Percentiles rank a stretch among this genome's conserved stretches.
These are phyloP conservation scores for Nibea coibor DNA, from an alignment of 2,113 vertebrate genomes.

Conservation along the genomic window DNA sequence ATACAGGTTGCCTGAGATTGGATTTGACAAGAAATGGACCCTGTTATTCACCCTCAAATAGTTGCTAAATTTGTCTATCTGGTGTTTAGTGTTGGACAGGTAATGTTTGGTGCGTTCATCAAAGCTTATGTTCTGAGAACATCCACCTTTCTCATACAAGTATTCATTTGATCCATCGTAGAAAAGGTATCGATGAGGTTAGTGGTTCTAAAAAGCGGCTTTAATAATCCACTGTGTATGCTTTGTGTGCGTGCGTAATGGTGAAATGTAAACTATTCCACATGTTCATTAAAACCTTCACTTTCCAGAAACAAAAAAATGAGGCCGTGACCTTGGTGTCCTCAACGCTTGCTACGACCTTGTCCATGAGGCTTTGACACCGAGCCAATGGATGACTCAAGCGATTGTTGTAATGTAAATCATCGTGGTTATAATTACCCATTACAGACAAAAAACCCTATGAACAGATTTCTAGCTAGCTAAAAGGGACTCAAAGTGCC, in stretches of 20 bases:
- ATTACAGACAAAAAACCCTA: not conserved
- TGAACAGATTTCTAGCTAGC: not conserved
- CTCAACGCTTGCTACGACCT: not conserved
- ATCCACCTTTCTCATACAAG: not conserved
- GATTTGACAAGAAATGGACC: no score
- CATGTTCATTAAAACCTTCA: not conserved
- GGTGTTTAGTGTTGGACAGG: not conserved
- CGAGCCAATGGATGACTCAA: constrained; percentile 3
- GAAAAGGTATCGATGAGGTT: not conserved
- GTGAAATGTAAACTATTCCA: constrained; percentile 7
- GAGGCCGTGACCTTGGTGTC: constrained; percentile 2
- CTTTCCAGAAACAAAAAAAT: constrained; percentile 2
- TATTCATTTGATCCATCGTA: not conserved
- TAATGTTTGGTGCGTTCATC: not conserved
- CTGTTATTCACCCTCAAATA: not conserved
- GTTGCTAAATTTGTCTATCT: not conserved
- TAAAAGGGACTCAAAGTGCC: not conserved
- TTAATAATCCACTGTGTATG: not conserved
- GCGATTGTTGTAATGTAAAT: constrained; percentile 11
- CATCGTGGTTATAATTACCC: not conserved
- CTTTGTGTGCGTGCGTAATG: not conserved
- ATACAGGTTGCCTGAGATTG: not conserved
- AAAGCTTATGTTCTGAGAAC: no score
- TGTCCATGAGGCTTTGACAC: not conserved
- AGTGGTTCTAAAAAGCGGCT: not conserved